Evolutionary conservation across 2,113 vertebrate species (phyloP).

Genomic region (Serranochromis macrocephalus): DNA sequence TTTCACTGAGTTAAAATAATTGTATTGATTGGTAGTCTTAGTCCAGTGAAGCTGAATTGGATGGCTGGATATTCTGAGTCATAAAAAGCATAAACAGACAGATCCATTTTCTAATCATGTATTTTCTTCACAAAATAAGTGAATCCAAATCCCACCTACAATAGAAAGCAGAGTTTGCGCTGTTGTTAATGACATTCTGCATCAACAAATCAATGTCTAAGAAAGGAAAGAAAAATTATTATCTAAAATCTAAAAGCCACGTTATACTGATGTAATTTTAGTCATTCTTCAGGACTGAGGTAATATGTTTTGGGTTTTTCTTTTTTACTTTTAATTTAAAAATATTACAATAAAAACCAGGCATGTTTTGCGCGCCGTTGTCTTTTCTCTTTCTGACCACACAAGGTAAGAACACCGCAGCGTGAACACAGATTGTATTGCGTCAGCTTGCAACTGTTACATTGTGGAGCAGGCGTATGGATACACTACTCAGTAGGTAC

Average conservation of each 20-base stretch:
- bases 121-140: not conserved
- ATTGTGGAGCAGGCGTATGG: not conserved
- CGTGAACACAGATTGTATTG: rapidly evolving
- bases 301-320: not conserved
- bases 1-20: not conserved
- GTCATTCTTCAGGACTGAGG: not conserved
- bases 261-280: not conserved
- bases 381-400: not conserved
- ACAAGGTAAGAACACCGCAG: not conserved
- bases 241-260: not conserved
- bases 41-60: not conserved
- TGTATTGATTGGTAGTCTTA: not conserved
- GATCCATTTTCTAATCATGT: not conserved
- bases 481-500: not conserved
- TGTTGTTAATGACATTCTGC: not conserved
- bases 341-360: not conserved
- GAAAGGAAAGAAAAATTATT: not conserved
- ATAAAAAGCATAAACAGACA: not conserved
- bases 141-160: not conserved
- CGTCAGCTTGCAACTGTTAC: not conserved
- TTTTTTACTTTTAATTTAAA: not conserved
- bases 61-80: not conserved
- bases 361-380: rapidly evolving
- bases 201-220: not conserved
- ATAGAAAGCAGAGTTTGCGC: not conserved